These are phyloP conservation scores for Tyrophagus putrescentiae DNA, from an alignment of 1,140 invertebrate genomes.

Conservation along the genomic window DNA sequence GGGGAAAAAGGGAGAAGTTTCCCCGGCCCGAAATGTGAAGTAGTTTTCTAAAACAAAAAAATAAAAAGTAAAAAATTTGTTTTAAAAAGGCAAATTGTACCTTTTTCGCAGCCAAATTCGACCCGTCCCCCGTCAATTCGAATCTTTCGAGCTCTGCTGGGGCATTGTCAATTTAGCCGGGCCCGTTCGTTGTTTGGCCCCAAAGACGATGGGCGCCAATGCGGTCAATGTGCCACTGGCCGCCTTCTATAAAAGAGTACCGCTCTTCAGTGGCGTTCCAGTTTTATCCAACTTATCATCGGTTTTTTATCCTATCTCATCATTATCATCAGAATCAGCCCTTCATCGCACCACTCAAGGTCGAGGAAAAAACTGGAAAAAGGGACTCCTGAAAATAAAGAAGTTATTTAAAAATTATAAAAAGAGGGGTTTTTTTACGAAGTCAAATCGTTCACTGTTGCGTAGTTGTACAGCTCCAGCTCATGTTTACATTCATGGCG, in stretches of 20 bases:
- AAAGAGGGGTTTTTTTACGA: neutral
- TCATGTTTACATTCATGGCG: neutral
- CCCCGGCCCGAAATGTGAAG: constrained; percentile 25
- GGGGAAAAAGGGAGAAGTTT: constrained; percentile 25
- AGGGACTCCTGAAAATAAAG: neutral
- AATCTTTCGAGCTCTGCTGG: neutral
- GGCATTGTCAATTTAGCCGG: constrained; percentile 12
- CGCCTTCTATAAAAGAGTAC: constrained; percentile 2
- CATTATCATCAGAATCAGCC: neutral
- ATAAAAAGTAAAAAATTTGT: neutral
- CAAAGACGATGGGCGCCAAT: constrained; percentile 24
- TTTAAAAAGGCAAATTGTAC: neutral
- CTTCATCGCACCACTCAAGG: constrained; percentile 7
- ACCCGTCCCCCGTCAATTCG: neutral
- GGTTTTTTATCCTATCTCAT: too few species aligned
- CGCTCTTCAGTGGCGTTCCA: neutral
- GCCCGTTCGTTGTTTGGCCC: constrained; percentile 23
- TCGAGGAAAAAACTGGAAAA: constrained; percentile 5
- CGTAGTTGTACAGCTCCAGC: constrained; percentile 5
- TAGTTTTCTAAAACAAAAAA: neutral
- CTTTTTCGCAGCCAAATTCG: constrained; percentile 11
- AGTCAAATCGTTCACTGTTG: neutral
- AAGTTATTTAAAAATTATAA: neutral
- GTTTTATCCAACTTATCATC: too few species aligned
- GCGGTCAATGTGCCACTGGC: neutral